Base-by-base conservation (phyloP, 2,113 vertebrate genomes). In the Dolichotis patagonum region DNA sequence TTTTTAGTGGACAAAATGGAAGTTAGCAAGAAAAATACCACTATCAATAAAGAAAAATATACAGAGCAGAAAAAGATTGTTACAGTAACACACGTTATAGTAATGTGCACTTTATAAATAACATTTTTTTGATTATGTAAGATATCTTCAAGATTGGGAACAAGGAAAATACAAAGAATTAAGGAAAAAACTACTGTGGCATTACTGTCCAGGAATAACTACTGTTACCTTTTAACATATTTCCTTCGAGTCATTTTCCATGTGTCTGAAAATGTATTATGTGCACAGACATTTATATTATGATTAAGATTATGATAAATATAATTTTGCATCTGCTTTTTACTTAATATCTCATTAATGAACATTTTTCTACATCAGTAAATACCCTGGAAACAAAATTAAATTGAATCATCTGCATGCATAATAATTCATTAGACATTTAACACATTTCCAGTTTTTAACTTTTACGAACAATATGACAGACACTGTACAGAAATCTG, bases 321-420 rank as follows among this genome's bases (percentile, higher is more conserved):
- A n/a, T 22, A 75, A 20, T 63, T 90, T 81, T 95, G 4, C n/a
- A 77, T 58, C 46, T 94, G n/a, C 54, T 92, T 85, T 88, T 94
- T 86, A 35, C 41, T 92, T 89, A 35, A 10, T 85, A 28, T 67
- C 38, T 90, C 77, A 67, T 78, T 90, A 30, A 73, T 56, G 41
- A 85, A 56, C 56, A 93, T 60, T 88, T 85, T 83, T 78, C 81
- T 83, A 54, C 0, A 62, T 93, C 80, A 94, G 43, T 77, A 82
- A 91, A 65, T 88, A 91, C 65, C 60, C 49, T 62, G 81, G 41
- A 94, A 97, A 94, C 78, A 96, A 73, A 88, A 81, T 41, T 67
- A 94, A 94, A 75, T 78, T 80, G 62, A 69, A 78, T 86, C 46
- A 77, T 88, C 56, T 87, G 12, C 90, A 56, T 91, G 41, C 14